Base-by-base conservation (phyloP, 2,113 vertebrate species). In the Oophaga pumilio region DNA sequence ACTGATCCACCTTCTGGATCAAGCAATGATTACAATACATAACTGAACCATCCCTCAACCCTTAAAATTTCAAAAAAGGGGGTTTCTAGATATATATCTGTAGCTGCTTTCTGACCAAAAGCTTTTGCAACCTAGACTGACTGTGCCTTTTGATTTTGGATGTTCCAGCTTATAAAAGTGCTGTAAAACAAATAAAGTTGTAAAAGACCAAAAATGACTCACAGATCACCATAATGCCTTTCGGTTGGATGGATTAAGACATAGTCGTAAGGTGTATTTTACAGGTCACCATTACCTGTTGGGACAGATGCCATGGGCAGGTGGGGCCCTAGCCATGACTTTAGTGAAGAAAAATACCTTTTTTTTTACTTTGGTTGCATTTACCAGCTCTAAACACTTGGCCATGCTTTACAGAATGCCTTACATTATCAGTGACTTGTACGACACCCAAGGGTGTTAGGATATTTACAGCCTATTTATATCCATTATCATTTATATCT, bases 151-250 rank as follows among this genome's bases (percentile, higher is more conserved):
- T 96, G 95, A 95, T 97, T 97, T 94, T 57, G 26, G 93, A 95
- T 94, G 95, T 95, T 97, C 96, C 96, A 97, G 95, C 96, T 96
- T 97, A 95, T 95, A 96, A 97, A 96, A 97, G 94, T 94, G 94
- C 95, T 94, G 92, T 96, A 94, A 33, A 62, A 64, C 93, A 92
- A 94, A 12, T 6, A 8, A 64, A 64, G 93, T 95, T 94, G 93
- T 97, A 96, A 94, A 73, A 96, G 95, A 99, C 97, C 97, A 98
- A 95, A 96, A 96, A 97, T 96, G 93, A 73, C 94, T 95, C 93
- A 91, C 91, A 95, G 94, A 95, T 97, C 97, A 99, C 98, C 98
- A 90, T 95, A 97, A 97, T 99, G 98, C 98, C 98, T 99, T 81
- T 98, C 95, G 95, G 93, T 94, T 95, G 94, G 95, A 93, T 82